Conservation (phyloP, 1,140 invertebrate genomes). For the Olivierus martensii region DNA sequence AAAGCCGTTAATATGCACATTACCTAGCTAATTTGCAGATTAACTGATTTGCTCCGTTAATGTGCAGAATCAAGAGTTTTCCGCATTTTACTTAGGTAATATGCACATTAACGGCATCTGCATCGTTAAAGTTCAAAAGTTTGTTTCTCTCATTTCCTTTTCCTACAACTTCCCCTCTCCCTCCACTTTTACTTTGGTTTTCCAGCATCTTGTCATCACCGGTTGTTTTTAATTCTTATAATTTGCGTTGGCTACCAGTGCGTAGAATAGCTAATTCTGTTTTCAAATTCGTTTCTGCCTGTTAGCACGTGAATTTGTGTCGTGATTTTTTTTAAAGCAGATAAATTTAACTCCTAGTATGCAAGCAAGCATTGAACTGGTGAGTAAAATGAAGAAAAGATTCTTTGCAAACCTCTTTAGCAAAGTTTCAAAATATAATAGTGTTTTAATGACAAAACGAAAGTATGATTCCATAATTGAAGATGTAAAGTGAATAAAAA, state of each 20-base stretch:
- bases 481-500: constrained; percentile 9
- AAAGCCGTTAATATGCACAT: no score
- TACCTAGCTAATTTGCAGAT: no score
- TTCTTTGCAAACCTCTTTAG: constrained; percentile 6
- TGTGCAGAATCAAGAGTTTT: no score
- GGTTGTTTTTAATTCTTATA: not conserved
- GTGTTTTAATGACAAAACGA: constrained; percentile 8
- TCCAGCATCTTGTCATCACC: not conserved
- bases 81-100: no score
- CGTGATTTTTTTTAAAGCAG: constrained; percentile 1
- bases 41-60: no score
- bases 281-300: constrained; percentile 1
- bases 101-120: no score
- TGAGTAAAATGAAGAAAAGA: constrained; percentile 9
- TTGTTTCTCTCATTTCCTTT: not conserved
- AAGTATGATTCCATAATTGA: constrained; percentile 12
- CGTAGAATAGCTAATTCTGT: constrained; percentile 2
- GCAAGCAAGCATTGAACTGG: constrained; percentile 7
- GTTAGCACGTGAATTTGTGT: constrained; percentile 1
- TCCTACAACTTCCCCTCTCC: not conserved
- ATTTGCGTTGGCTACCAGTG: not conserved
- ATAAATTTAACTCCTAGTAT: constrained; percentile 7
- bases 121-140: no score
- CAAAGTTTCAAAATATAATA: constrained; percentile 11
- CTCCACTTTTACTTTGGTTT: not conserved